phyloP scores from a whole-genome alignment of 1,140 invertebrate species.

The Drosophila ogumai region DNA sequence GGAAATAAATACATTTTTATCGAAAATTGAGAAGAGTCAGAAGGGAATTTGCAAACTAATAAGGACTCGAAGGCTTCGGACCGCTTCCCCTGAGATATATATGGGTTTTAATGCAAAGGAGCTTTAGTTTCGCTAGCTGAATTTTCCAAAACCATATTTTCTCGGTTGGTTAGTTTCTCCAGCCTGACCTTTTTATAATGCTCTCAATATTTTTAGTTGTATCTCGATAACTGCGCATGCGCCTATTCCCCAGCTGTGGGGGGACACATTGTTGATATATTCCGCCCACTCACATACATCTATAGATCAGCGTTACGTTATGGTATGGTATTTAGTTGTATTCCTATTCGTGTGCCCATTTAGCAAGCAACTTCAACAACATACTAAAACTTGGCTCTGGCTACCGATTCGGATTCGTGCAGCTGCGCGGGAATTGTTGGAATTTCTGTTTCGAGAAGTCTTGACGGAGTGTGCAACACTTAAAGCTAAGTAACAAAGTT shows the following conservation, averaged over 20 bases:
- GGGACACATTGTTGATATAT: constrained; percentile 37
- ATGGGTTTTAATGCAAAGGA: constrained; percentile 8
- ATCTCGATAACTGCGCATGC: constrained; percentile 41
- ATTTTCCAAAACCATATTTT: constrained; percentile 32
- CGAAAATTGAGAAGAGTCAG: constrained; percentile 8
- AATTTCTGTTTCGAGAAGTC: constrained; percentile 54
- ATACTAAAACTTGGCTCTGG: constrained; percentile 35
- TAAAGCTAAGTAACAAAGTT: constrained; percentile 81
- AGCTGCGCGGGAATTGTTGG: constrained; percentile 36
- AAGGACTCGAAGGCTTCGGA: background rate
- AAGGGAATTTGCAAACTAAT: constrained; percentile 15
- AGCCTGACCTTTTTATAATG: constrained; percentile 73
- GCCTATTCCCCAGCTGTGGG: constrained; percentile 40
- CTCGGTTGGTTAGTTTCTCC: constrained; percentile 57
- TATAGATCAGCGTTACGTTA: constrained; percentile 68
- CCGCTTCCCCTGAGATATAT: constrained; percentile 40
- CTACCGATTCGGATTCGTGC: constrained; percentile 5
- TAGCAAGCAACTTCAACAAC: constrained; percentile 53
- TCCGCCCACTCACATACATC: constrained; percentile 51
- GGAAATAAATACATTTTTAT: constrained; percentile 8
- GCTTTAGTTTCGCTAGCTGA: constrained; percentile 29
- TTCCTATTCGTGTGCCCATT: constrained; percentile 37
- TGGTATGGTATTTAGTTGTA: constrained; percentile 51
- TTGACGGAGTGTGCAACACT: constrained; percentile 79
- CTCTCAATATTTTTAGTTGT: constrained; percentile 46